phyloP scores from a whole-genome alignment of 2,888 invertebrate species.

The Drosophila bunnanda region DNA sequence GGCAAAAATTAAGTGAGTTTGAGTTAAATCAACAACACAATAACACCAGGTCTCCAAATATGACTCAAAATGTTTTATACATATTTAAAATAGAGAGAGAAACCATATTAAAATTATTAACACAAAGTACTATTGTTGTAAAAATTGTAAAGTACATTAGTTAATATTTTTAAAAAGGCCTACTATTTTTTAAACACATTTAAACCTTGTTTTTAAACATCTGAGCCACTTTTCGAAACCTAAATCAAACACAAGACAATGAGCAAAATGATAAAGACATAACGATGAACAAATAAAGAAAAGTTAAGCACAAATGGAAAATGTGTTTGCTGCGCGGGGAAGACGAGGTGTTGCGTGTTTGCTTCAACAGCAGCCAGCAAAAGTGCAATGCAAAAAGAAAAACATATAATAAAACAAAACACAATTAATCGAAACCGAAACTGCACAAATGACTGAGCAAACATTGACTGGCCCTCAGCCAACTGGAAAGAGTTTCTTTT shows the following conservation, averaged over 20 bases:
- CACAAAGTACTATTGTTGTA: background rate
- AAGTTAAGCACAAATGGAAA: conserved; percentile 50
- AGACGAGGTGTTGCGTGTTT: conserved; percentile 12
- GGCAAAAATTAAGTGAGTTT: conserved; percentile 69
- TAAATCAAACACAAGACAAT: conserved; percentile 40
- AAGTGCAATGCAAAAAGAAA: conserved; percentile 28
- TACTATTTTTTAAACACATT: background rate
- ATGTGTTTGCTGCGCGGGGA: conserved; percentile 1
- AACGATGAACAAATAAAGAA: conserved; percentile 40
- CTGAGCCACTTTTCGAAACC: background rate
- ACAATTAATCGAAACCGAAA: conserved; percentile 45
- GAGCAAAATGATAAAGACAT: conserved; percentile 41
- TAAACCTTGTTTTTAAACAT: background rate
- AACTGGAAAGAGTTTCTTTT: conserved; percentile 82
- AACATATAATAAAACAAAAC: conserved; percentile 37
- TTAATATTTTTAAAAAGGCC: background rate
- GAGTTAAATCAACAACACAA: conserved; percentile 54
- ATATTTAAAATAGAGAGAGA: background rate
- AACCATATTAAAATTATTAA: background rate
- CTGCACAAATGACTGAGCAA: conserved; percentile 60
- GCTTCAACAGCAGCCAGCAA: conserved; percentile 22
- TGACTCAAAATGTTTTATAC: background rate
- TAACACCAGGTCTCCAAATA: background rate
- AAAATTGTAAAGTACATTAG: too few relatives aligned
- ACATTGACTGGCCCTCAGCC: conserved; percentile 63